Evolutionary conservation across 2,888 invertebrate genomes (phyloP).

Genomic region (Eupithecia inturbata): DNA sequence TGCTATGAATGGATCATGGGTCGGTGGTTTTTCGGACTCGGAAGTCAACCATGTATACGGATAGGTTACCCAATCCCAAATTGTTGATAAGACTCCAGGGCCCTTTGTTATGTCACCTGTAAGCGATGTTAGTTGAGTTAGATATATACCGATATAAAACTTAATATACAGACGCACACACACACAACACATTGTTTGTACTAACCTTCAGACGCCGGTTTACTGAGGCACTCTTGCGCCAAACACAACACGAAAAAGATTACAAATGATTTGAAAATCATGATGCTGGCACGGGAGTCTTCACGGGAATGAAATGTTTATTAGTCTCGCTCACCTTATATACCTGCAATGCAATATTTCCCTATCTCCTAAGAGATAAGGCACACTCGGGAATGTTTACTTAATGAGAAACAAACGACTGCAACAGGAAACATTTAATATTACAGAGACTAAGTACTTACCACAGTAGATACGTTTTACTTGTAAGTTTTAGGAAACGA

Average conservation of each 20-base stretch:
- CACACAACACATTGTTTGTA: conserved; percentile 39
- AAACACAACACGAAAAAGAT: conserved; percentile 57
- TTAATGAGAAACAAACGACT: conserved; percentile 72
- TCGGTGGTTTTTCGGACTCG: conserved; percentile 50
- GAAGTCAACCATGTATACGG: conserved; percentile 76
- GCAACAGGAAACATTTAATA: conserved; percentile 61
- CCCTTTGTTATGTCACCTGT: conserved; percentile 64
- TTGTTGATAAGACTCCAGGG: conserved; percentile 68
- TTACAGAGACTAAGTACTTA: conserved; percentile 42
- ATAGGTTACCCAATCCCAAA: conserved; percentile 79
- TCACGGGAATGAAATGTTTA: conserved; percentile 68
- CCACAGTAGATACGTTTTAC: conserved; percentile 1
- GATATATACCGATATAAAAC: conserved; percentile 10
- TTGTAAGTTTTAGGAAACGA: neutral
- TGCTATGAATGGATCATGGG: conserved; percentile 54
- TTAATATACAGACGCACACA: neutral
- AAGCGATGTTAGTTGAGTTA: conserved; percentile 54
- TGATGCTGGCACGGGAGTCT: conserved; percentile 51
- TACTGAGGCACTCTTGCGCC: conserved; percentile 58
- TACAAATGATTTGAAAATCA: conserved; percentile 56
- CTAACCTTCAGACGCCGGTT: conserved; percentile 69
- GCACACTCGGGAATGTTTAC: conserved; percentile 76
- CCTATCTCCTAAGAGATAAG: conserved; percentile 77
- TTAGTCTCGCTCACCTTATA: conserved; percentile 68
- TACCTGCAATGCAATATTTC: conserved; percentile 58